These are phyloP conservation scores for Motacilla tschutschensis DNA, from an alignment of 2,113 vertebrate genomes.

Conservation along the genomic window DNA sequence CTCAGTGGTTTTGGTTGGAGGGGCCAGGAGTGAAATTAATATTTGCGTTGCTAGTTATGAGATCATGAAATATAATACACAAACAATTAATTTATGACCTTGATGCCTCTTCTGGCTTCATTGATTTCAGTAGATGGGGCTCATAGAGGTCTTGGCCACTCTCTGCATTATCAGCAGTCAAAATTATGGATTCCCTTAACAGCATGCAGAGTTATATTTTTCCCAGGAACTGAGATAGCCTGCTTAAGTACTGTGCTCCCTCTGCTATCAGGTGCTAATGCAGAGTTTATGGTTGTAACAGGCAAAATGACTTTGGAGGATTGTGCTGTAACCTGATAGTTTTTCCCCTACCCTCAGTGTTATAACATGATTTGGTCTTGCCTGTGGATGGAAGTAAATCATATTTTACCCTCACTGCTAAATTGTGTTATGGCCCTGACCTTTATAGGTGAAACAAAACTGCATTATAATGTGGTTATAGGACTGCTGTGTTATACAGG, in stretches of 20 bases:
- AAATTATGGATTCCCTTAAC: slow-evolving; percentile 29
- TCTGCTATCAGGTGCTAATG: slow-evolving; percentile 52
- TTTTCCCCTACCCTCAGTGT: slow-evolving; percentile 38
- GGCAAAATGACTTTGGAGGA: slow-evolving; percentile 62
- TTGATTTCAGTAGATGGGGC: neutral
- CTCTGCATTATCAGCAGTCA: neutral
- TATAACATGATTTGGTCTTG: slow-evolving; percentile 64
- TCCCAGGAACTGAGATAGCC: slow-evolving; percentile 12
- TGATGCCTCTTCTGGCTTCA: neutral
- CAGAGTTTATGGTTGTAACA: slow-evolving; percentile 63
- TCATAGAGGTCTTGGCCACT: neutral
- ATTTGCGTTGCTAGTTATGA: slow-evolving; percentile 3
- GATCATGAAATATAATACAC: neutral
- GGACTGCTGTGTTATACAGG: slow-evolving; percentile 40
- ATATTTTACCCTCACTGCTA: slow-evolving; percentile 58
- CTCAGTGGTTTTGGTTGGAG: neutral
- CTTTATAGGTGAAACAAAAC: slow-evolving; percentile 61
- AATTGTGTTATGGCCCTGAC: slow-evolving; percentile 63
- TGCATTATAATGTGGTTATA: slow-evolving; percentile 49
- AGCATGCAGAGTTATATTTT: slow-evolving; percentile 15
- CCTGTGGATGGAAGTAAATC: slow-evolving; percentile 62
- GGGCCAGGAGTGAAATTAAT: neutral
- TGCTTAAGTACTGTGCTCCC: slow-evolving; percentile 50
- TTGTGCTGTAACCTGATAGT: slow-evolving; percentile 65
- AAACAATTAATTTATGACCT: slow-evolving; percentile 30